Base-by-base conservation (phyloP, 1,140 invertebrate genomes). In the Rhizoglyphus robini region DNA sequence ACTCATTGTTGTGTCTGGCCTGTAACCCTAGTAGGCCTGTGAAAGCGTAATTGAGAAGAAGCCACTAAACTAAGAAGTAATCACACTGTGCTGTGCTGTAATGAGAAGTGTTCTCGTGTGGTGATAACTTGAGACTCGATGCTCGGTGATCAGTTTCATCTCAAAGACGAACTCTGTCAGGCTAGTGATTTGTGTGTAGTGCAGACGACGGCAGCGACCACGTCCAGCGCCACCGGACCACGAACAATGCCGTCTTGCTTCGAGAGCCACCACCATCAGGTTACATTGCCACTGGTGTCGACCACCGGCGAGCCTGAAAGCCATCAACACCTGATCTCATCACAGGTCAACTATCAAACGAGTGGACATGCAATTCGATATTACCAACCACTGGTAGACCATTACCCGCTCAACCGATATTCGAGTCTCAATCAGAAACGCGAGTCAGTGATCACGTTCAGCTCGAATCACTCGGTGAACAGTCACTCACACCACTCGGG, bases 51-150 rank as follows among this genome's bases (percentile, higher is more conserved):
- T 54, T 54, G 51, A 54, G 51, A 54, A 20, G 41, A 46, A 23
- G 41, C 41, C 41, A 46, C 41, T 46, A 23, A 46, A 23, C 41
- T 23, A 46, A 46, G 41, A 23, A 15, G 41, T 46, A 46, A 46
- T 46, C 41, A 46, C 15, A 15, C 15, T 23, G 15, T 23, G 15
- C 15, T 15, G 15, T 46, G n/a, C 23, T 54, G 8, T 20, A 60
- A 32, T 60, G 58, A 60, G 30, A 32, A 32, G 32, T 38, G 58
- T 60, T 60, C 3, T 32, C 29, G 18, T 11, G 36, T 41, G 36
- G 18, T 18, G 58, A 60, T 60, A 60, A 60, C 30, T 60, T 60
- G 58, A 60, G 58, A 60, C 58, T 41, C 58, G 27, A 60, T 60
- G 58, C 27, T 60, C 8, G 58, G 29, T 46, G 58, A 60, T 60